Percentiles rank a stretch among this genome's conserved stretches.
Conservation (phyloP, 2,888 invertebrate species). For the Oasisia sp. region DNA sequence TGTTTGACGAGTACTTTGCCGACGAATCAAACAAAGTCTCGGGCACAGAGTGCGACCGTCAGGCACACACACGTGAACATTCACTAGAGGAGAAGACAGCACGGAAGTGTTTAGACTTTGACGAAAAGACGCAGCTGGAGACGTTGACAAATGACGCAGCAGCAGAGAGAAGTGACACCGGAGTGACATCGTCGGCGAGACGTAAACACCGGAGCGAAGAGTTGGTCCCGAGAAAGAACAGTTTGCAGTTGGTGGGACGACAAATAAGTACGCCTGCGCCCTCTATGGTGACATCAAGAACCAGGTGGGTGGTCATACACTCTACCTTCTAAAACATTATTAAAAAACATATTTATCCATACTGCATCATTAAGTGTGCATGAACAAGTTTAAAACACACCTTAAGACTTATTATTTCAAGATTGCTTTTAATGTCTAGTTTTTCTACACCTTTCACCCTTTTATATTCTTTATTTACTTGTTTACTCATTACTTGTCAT, state of each 20-base stretch:
- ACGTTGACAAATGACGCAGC: not conserved
- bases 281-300: not conserved
- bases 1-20: constrained; percentile 38
- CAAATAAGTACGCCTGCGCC: not conserved
- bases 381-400: no score
- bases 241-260: not conserved
- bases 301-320: not conserved
- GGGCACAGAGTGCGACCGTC: not conserved
- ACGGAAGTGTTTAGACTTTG: not conserved
- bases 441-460: no score
- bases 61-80: not conserved
- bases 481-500: no score
- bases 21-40: constrained; percentile 13
- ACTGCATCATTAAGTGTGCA: no score
- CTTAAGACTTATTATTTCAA: no score
- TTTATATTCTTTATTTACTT: no score
- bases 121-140: not conserved
- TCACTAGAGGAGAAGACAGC: not conserved
- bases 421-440: no score
- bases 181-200: not conserved
- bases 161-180: not conserved
- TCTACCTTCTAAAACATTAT: not conserved
- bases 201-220: not conserved
- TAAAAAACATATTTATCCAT: not conserved
- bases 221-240: not conserved